These are phyloP conservation scores for Apostichopus californicus DNA, from an alignment of 35 echinoderm and acorn worm genomes.

Conservation along the genomic window DNA sequence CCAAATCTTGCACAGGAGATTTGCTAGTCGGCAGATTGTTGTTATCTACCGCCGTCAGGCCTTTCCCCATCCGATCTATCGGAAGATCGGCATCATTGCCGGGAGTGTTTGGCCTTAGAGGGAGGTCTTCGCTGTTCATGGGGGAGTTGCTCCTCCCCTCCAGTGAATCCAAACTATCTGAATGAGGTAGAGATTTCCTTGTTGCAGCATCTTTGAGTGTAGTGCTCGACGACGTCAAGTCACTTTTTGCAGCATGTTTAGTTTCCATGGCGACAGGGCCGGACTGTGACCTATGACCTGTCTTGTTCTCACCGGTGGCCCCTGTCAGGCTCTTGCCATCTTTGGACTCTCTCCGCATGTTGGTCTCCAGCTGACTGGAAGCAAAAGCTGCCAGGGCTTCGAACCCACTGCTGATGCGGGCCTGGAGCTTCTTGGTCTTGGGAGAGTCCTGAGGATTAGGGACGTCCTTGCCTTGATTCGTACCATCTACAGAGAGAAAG, in stretches of 20 bases:
- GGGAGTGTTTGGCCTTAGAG: conserved; percentile 37
- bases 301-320: not conserved
- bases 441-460: conserved; percentile 70
- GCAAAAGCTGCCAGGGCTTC: conserved; percentile 94
- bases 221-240: not conserved
- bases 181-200: conserved; percentile 47
- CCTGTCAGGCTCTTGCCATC: not conserved
- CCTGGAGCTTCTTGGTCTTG: conserved; percentile 85
- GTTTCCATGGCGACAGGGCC: not conserved
- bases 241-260: conserved; percentile 53
- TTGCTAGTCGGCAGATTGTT: conserved; percentile 30
- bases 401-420: conserved; percentile 92
- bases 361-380: conserved; percentile 71
- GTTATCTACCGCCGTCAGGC: not conserved
- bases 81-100: not conserved
- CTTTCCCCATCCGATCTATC: not conserved
- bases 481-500: not conserved
- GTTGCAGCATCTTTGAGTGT: conserved; percentile 16
- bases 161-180: conserved; percentile 25
- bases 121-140: conserved; percentile 27
- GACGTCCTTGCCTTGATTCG: not conserved
- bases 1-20: not conserved
- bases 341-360: not conserved
- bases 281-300: not conserved
- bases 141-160: conserved; percentile 19